phyloP scores from a whole-genome alignment of 2,113 vertebrate genomes.

The Sylvilagus bachmani region DNA sequence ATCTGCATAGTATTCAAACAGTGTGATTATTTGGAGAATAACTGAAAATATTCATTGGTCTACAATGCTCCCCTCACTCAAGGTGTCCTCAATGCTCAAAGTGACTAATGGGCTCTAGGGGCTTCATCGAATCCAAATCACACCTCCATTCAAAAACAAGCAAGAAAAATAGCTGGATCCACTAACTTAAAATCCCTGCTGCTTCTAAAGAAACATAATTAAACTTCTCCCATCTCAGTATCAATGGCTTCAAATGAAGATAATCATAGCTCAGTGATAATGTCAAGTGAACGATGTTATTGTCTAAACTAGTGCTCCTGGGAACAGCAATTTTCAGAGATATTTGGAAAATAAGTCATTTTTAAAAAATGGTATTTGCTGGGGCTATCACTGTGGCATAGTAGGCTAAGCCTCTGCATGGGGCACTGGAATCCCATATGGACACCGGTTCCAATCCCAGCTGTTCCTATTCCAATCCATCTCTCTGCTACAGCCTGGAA shows the following conservation, averaged over 20 bases:
- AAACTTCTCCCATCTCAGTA: neutral
- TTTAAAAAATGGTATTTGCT: neutral
- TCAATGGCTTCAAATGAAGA: neutral
- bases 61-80: neutral
- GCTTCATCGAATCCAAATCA: neutral
- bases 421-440: too few relatives aligned
- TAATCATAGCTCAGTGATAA: neutral
- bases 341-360: neutral
- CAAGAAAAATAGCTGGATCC: neutral
- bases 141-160: neutral
- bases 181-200: neutral
- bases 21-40: neutral
- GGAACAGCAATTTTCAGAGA: neutral
- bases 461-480: too few relatives aligned
- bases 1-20: neutral
- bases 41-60: neutral
- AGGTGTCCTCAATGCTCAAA: neutral
- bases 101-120: neutral
- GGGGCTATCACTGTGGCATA: too few relatives aligned
- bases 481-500: too few relatives aligned
- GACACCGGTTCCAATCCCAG: too few relatives aligned
- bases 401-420: too few relatives aligned
- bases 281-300: neutral
- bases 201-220: neutral
- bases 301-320: constrained; percentile 1